Base-by-base conservation (phyloP, 2,797 vertebrate genomes). In the Hemitrygon akajei region DNA sequence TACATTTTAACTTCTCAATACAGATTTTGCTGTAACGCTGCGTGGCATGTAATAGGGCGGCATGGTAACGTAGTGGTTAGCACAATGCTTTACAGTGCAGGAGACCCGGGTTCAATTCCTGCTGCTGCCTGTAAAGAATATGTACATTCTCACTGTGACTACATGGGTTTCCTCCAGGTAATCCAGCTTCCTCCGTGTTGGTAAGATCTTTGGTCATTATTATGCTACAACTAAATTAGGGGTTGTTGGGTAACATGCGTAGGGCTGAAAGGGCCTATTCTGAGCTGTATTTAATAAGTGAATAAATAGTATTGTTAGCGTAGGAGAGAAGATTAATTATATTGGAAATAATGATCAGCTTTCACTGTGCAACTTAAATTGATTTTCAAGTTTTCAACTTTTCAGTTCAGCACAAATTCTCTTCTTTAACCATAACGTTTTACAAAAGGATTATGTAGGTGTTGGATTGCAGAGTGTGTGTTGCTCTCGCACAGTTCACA, bases 401-500 rank as follows among this genome's bases (percentile, higher is more conserved):
- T 9, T 66, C 86, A 89, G 30, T 34, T 69, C 34, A 69, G n/a
- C 60, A 69, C 34, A 18, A 30, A 34, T 7, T 66, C n/a, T n/a
- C 86, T 89, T 22, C 66, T 89, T 69, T 89, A 69, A 10, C 18
- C 86, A 89, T 89, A 37, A 89, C n/a, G 69, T 63, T 69, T 66
- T 89, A 37, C 9, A 63, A 89, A 69, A 37, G 66, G n/a, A 89
- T 89, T 89, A 69, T 66, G 63, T 66, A 69, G 22, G 20, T 37
- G 47, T 89, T 89, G 56, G 30, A 75, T 93, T 56, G 25, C 34
- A 73, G 25, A 30, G 5, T 58, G 14, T 18, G 34, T 47, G 47
- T 47, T 47, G 47, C 1, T 47, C 0, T 47, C 47, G 4, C 47
- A 12, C 40, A 75, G 12, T 93, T 58, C 40, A 47, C 71, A 58